Conservation (phyloP, 2,113 vertebrate genomes). For the Psilopogon haemacephalus region DNA sequence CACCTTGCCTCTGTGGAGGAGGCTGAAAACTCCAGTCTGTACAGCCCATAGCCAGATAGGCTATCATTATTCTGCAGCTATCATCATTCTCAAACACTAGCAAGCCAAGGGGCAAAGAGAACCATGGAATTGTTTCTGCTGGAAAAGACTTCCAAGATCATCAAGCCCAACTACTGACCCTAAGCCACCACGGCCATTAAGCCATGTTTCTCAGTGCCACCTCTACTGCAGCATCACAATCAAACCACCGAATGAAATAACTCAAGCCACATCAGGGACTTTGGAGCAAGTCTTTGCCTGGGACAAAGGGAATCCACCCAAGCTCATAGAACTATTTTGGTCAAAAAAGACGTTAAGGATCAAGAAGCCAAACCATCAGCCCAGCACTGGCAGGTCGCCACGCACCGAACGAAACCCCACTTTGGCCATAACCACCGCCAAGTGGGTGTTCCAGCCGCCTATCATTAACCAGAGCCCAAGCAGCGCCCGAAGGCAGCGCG, state of each 20-base stretch:
- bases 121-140: no score
- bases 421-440: not conserved
- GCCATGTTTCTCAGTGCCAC: no score
- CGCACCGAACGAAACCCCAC: not conserved
- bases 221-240: not conserved
- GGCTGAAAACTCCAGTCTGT: not conserved
- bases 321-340: not conserved
- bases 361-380: not conserved
- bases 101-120: not conserved
- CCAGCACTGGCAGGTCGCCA: not conserved
- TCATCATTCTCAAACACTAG: accelerated
- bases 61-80: no score
- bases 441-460: not conserved
- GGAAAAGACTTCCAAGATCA: no score
- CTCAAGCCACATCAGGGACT: no score
- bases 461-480: accelerated
- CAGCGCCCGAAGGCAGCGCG: no score
- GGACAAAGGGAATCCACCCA: not conserved
- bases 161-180: no score
- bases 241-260: not conserved
- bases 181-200: no score
- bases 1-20: not conserved
- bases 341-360: not conserved
- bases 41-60: no score
- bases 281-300: not conserved